Base-by-base conservation (phyloP, 2,888 invertebrate species). In the Hypolimnas misippus region DNA sequence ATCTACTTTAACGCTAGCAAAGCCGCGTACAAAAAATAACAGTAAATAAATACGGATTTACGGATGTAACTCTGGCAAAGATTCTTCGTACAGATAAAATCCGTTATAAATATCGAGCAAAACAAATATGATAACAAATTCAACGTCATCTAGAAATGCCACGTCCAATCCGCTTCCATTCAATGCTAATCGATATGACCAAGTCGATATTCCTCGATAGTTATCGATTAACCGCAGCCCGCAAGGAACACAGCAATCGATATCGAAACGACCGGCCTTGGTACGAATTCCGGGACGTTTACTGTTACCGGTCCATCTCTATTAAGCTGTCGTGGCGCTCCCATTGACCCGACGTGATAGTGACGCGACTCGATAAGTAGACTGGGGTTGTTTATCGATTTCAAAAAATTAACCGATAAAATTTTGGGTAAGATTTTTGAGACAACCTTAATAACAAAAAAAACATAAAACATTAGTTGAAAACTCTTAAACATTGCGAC, bases 251-350 rank as follows among this genome's bases (percentile, higher is more conserved):
- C 57, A 35, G 62, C 60, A 74, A 70, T 74, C 77, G 74, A 76
- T 77, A 69, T 71, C 71, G 69, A 75, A 77, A 80, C 78, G 75
- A 74, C 74, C 77, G 83, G 80, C 83, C 85, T 86, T 86, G 84
- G 74, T 78, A 81, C 77, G 73, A 73, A 84, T 86, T 81, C 84
- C 76, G 69, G 79, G 77, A 81, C 81, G 53, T 61, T 65, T 62
- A 57, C 54, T 57, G 50, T 54, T 57, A 65, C 62, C 65, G 65
- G 53, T 54, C 54, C 57, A 51, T 61, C 55, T 61, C 40, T 62
- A 25, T 61, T 56, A 53, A 55, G 33, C 56, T 53, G 25, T 42
- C 17, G 50, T 21, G 51, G 49, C 62, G 49, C 62, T 57, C 57
- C 62, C 57, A 50, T 50, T 53, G 38, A n/a, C 19, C 6, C 38